A percentile compares a stretch with the other conserved stretches of the same genome.
Conservation (phyloP, 2,888 invertebrate genomes). For the Microplitis manilae region DNA sequence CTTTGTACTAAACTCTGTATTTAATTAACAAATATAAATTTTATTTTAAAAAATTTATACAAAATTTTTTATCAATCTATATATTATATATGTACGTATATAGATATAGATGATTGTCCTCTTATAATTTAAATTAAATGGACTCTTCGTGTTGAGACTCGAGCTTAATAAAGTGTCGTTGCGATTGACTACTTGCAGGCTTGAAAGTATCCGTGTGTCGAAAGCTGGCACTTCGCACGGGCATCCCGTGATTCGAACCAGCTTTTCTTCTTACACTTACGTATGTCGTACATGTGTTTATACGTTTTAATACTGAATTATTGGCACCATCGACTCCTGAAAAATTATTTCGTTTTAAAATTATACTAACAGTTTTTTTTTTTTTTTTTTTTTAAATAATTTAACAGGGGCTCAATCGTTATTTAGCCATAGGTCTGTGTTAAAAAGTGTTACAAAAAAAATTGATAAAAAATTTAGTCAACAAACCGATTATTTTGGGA, state of each 20-base stretch:
- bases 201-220: slow-evolving; percentile 53
- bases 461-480: too few species aligned
- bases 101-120: too few species aligned
- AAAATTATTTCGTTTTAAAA: slow-evolving; percentile 46
- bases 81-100: too few species aligned
- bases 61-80: neutral
- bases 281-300: slow-evolving; percentile 78
- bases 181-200: slow-evolving; percentile 45
- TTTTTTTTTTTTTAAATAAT: too few species aligned
- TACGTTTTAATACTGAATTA: slow-evolving; percentile 75
- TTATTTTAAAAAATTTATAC: neutral
- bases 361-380: neutral
- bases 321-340: slow-evolving; percentile 72
- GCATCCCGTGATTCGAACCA: slow-evolving; percentile 57
- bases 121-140: slow-evolving; percentile 48
- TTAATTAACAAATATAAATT: neutral
- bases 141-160: slow-evolving; percentile 59
- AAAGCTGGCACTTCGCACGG: slow-evolving; percentile 59
- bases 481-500: too few species aligned
- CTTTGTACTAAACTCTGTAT: neutral
- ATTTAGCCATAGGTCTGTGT: too few species aligned
- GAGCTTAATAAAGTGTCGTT: slow-evolving; percentile 53
- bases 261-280: slow-evolving; percentile 74
- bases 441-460: too few species aligned
- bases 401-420: too few species aligned